Evolutionary conservation across 2,797 vertebrate species (phyloP), one percentile per base, ranked within the genome.

Genomic region (Phylloscopus collybita): DNA sequence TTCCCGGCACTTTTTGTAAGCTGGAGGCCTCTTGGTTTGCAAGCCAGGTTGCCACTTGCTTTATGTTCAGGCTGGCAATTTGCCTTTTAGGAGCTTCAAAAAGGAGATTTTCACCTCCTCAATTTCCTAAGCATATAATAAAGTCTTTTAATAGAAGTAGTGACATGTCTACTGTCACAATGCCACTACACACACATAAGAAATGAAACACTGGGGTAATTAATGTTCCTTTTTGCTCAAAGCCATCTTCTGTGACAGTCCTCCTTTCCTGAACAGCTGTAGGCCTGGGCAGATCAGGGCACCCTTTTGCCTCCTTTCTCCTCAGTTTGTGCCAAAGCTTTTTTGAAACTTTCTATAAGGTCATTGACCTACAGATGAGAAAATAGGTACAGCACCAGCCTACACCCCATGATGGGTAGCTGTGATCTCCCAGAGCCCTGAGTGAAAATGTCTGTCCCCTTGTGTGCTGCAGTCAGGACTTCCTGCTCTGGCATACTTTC

Each of bases 361-460:
- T 54, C 79, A 73, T 4, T 56, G 30, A 61, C 21, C 19, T 16
- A 44, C 4, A 3, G 22, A 53, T 11, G 11, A 59, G 29, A n/a
- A 62, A 84, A 70, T 5, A 79, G 1, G 14, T 56, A 57, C 11
- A 44, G 13, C 47, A 82, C 6, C 53, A 88, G 29, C 10, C 17
- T 57, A 36, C 11, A 49, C 3, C 20, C 10, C 4, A 0, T 27
- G 47, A 29, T 13, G 8, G 0, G 1, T 18, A 67, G 32, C 36
- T 84, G 47, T 54, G 51, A 71, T n/a, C 8, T 3, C 17, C 9
- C 27, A n/a, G 11, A 66, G 23, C 23, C 23, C 8, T 2, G 1
- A 34, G 18, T 40, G 49, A 81, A 91, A 85, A 69, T 36, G 17
- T 16, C 22, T 20, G 4, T 16, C 14, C 19, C 25, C 4, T 0